Percentiles rank a stretch among this genome's conserved stretches.
These are phyloP conservation scores for Eubasilissa splendida DNA, from an alignment of 2,888 invertebrate species.

Conservation along the genomic window DNA sequence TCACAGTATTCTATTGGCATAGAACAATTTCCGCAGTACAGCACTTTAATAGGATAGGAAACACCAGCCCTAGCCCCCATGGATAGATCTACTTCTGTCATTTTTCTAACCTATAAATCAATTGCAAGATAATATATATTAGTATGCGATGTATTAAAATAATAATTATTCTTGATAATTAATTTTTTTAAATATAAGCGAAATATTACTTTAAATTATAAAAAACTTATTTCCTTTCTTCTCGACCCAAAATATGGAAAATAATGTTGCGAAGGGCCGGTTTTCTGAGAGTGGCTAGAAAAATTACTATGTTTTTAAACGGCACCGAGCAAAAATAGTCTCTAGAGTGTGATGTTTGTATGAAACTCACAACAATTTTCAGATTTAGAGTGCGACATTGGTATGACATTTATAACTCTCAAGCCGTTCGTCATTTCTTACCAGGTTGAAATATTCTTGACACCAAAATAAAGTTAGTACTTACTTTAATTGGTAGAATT, in stretches of 20 bases:
- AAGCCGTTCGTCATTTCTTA: too few species aligned
- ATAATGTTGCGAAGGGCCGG: too few species aligned
- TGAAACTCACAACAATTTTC: too few species aligned
- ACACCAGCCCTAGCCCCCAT: conserved; percentile 82
- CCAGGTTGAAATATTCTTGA: too few species aligned
- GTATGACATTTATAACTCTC: too few species aligned
- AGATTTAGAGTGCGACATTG: too few species aligned
- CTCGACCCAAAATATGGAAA: not conserved
- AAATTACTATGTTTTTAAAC: too few species aligned
- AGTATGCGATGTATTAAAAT: not conserved
- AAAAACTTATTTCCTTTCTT: not conserved
- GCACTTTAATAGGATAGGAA: conserved; percentile 86
- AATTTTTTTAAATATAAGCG: not conserved
- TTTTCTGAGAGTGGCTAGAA: too few species aligned
- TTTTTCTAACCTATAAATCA: conserved; percentile 61
- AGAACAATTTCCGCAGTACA: conserved; percentile 95
- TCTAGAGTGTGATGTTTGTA: too few species aligned
- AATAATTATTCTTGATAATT: not conserved
- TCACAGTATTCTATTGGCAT: conserved; percentile 99
- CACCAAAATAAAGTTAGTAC: too few species aligned
- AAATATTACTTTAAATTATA: conserved; percentile 10
- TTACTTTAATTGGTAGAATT: too few species aligned
- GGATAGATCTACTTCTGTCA: conserved; percentile 74
- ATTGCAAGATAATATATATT: not conserved
- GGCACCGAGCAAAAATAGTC: too few species aligned